Evolutionary conservation across 1,140 invertebrate genomes (phyloP), one percentile per base, ranked within the genome.

Genomic region (Lasioglossum albipes): DNA sequence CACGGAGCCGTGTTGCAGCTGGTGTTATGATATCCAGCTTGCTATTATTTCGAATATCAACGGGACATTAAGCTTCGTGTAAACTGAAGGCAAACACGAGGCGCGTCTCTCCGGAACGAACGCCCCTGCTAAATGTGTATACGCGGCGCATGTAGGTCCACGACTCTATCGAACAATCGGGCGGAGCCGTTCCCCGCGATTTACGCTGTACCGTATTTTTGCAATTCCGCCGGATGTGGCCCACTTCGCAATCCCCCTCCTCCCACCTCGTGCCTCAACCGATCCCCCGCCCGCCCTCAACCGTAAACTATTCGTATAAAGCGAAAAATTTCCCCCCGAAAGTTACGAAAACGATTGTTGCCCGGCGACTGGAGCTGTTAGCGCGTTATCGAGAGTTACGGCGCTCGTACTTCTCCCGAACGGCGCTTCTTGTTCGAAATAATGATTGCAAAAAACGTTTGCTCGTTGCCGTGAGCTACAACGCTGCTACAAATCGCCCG

Each of bases 21-120:
- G 18, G 27, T 68, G 52, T 76, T 73, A 52, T 74, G 52, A 66
- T 57, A 54, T 59, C 66, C 20, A 64, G 70, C 22, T 62, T 69
- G 59, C 77, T 84, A 79, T 87, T 81, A 83, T 88, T 85, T 88
- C 81, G 81, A 76, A 88, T 88, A 88, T 85, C 83, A 85, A 77
- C 64, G 80, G 75, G 70, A 67, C 75, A 85, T 85, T 88, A 84
- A 84, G 82, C 86, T 68, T 68, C 61, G 61, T 65, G 75, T 79
- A 80, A 80, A 83, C 83, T 22, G 75, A 65, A 62, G 68, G 61
- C 45, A 81, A 84, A 82, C 72, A 75, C 57, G 59, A 41, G 73
- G 7, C 27, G 72, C 31, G 41, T 31, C 9, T 18, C 36, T 31
- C 52, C 52, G 18, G 52, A 54, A 54, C 57, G 27, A 52, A 54